A percentile compares a stretch with the other conserved stretches of the same genome.
These are phyloP conservation scores for Hemistola chrysoprasaria DNA, from an alignment of 2,888 invertebrate genomes.

Conservation along the genomic window DNA sequence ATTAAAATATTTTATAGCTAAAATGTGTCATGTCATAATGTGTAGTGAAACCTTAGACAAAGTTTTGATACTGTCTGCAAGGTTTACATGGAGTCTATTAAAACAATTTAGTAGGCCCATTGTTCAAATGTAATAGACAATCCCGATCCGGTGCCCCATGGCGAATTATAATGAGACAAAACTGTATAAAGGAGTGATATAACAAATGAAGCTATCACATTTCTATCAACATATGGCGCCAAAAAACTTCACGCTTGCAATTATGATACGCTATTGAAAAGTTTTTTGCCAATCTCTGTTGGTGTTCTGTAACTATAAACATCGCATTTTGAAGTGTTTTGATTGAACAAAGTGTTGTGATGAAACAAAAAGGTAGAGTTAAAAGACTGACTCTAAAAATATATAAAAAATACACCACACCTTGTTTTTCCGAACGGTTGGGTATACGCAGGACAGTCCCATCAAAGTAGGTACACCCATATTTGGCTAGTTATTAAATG, in stretches of 20 bases:
- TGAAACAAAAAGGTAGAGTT: too few relatives aligned
- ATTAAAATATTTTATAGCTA: too few relatives aligned
- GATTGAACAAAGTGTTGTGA: too few relatives aligned
- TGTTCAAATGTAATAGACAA: slow-evolving; percentile 65
- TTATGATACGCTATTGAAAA: slow-evolving; percentile 30
- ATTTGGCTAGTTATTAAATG: too few relatives aligned
- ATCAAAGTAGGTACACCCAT: too few relatives aligned
- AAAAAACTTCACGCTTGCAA: slow-evolving; percentile 44
- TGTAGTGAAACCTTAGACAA: too few relatives aligned
- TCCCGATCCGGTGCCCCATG: slow-evolving; percentile 62
- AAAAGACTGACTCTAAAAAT: too few relatives aligned
- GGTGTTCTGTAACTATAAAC: not conserved
- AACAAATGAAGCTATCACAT: slow-evolving; percentile 76
- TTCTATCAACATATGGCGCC: slow-evolving; percentile 61
- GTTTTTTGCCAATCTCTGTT: slow-evolving; percentile 27
- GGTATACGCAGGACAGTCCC: too few relatives aligned
- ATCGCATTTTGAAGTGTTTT: too few relatives aligned
- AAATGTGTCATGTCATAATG: too few relatives aligned
- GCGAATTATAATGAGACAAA: slow-evolving; percentile 75
- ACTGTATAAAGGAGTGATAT: slow-evolving; percentile 53
- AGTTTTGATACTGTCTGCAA: not conserved
- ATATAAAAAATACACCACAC: too few relatives aligned
- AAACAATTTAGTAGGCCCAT: slow-evolving; percentile 76
- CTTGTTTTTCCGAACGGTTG: too few relatives aligned
- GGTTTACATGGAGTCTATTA: slow-evolving; percentile 54